Percentiles rank a stretch among this genome's conserved stretches.
phyloP scores from a whole-genome alignment of 2,797 vertebrate genomes.

The Cichlasoma orientale region DNA sequence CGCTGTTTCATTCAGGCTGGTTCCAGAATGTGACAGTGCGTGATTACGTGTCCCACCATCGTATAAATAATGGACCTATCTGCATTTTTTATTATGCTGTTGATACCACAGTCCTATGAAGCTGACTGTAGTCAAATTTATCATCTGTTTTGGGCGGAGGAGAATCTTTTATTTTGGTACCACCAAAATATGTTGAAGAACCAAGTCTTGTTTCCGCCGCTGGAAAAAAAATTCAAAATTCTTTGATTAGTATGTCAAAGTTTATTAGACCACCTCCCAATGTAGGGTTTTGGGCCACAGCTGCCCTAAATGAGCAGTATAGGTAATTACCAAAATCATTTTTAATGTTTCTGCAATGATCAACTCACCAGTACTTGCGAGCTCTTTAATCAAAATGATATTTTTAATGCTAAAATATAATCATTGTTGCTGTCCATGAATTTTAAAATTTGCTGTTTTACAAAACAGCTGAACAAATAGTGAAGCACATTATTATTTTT shows the following conservation, averaged over 20 bases:
- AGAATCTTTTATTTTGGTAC: neutral
- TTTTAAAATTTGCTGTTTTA: neutral
- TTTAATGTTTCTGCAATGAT: neutral
- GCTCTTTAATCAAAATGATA: neutral
- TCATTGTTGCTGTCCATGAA: neutral
- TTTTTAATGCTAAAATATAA: neutral
- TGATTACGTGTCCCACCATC: neutral
- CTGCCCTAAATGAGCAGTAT: neutral
- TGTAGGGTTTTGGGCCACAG: neutral
- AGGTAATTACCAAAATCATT: neutral
- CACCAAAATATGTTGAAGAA: neutral
- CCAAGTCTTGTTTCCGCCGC: neutral
- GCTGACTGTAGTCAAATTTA: neutral
- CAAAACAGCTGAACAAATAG: neutral
- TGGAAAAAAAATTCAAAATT: neutral
- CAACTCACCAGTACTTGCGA: neutral
- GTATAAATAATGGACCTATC: neutral
- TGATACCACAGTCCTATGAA: neutral
- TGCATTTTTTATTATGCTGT: neutral
- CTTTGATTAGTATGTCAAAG: neutral
- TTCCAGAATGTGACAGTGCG: neutral
- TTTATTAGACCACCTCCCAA: neutral
- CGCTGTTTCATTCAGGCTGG: neutral
- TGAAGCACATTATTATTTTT: neutral
- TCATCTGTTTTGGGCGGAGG: neutral